Conservation (phyloP, 2,113 vertebrate genomes). For the Vombatus ursinus region DNA sequence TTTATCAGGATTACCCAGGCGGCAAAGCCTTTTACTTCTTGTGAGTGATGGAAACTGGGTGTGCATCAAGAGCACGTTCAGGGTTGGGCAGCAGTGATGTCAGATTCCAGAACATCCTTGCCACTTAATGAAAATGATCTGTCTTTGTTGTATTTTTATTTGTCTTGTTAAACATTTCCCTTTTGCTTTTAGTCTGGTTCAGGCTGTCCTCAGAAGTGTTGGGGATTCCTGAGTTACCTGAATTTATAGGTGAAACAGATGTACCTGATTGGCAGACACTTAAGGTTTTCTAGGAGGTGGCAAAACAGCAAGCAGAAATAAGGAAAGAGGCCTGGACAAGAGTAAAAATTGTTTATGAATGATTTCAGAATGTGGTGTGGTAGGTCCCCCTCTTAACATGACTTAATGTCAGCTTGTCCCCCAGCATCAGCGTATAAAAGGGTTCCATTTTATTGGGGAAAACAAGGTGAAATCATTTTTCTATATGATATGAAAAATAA, state of each 20-base stretch:
- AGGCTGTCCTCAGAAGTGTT: not conserved
- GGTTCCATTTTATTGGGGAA: not conserved
- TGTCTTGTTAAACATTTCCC: not conserved
- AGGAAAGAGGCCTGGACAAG: not conserved
- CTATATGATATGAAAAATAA: conserved; percentile 24
- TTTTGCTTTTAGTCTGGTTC: not conserved
- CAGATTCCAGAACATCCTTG: not conserved
- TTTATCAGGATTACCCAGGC: not conserved
- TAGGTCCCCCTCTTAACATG: not conserved
- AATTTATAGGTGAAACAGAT: not conserved
- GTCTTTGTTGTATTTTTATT: not conserved
- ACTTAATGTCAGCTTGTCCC: not conserved
- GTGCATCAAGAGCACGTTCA: too few relatives aligned
- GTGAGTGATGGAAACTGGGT: not conserved
- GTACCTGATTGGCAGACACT: not conserved
- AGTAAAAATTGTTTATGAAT: not conserved
- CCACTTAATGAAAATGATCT: not conserved
- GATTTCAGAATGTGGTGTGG: not conserved
- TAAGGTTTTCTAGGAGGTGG: not conserved
- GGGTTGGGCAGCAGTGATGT: not conserved
- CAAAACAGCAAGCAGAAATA: not conserved
- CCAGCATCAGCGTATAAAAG: not conserved
- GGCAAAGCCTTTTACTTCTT: not conserved
- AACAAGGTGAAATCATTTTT: not conserved
- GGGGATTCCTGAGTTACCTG: not conserved